Conservation (phyloP, 1,140 invertebrate species). For the Megalonaias nervosa region DNA sequence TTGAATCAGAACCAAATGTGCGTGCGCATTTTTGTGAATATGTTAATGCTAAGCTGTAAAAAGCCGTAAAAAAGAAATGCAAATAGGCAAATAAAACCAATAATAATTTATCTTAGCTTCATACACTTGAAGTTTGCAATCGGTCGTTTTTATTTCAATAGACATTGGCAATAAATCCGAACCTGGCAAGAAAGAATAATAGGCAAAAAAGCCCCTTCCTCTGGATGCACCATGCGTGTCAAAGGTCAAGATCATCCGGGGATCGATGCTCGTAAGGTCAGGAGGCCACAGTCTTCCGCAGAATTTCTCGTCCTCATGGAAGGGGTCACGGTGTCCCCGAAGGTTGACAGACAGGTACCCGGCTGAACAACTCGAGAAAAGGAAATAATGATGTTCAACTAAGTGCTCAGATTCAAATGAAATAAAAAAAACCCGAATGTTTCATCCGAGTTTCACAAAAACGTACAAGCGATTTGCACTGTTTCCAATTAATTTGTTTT, state of each 20-base stretch:
- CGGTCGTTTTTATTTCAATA: too few relatives aligned
- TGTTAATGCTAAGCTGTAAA: too few relatives aligned
- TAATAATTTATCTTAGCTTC: too few relatives aligned
- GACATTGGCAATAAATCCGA: constrained; percentile 27
- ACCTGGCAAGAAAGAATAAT: constrained; percentile 90
- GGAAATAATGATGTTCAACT: not conserved
- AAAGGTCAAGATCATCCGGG: constrained; percentile 92
- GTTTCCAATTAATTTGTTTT: too few relatives aligned
- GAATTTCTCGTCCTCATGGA: constrained; percentile 93
- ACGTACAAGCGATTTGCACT: too few relatives aligned
- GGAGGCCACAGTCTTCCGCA: constrained; percentile 83
- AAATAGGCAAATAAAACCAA: too few relatives aligned
- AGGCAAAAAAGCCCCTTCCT: constrained; percentile 87
- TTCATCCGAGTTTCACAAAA: too few relatives aligned
- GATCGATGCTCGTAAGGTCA: constrained; percentile 87
- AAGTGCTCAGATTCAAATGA: not conserved
- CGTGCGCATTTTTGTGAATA: too few relatives aligned
- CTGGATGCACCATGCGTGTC: constrained; percentile 77
- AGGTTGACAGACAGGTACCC: constrained; percentile 93
- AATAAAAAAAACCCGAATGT: not conserved
- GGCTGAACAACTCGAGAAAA: constrained; percentile 80
- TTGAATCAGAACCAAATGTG: too few relatives aligned
- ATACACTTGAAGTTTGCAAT: too few relatives aligned
- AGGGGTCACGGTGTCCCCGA: constrained; percentile 92
- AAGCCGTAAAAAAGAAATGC: too few relatives aligned